phyloP scores from a whole-genome alignment of 2,113 vertebrate species.

The Eurypyga helias region DNA sequence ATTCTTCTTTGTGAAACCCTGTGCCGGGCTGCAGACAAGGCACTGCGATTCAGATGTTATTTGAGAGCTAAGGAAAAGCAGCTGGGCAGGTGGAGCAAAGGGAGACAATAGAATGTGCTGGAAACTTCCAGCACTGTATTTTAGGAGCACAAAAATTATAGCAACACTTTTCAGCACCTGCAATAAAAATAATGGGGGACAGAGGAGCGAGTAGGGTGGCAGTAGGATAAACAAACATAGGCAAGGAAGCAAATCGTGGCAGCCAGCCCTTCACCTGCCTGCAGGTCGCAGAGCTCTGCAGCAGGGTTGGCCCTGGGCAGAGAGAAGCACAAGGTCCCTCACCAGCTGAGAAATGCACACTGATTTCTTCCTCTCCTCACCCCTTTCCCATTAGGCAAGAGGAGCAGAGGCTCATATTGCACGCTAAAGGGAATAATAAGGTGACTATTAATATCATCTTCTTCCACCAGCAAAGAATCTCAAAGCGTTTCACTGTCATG shows the following conservation, averaged over 20 bases:
- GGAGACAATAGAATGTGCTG: constrained; percentile 76
- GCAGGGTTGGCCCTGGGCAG: neutral
- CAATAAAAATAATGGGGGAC: neutral
- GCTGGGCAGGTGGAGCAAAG: constrained; percentile 46
- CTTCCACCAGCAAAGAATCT: neutral
- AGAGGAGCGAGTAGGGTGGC: rapidly evolving
- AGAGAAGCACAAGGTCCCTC: neutral
- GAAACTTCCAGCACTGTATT: constrained; percentile 65
- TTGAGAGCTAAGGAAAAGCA: constrained; percentile 37
- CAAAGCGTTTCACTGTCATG: neutral
- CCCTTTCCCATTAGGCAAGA: neutral
- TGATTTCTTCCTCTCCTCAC: neutral
- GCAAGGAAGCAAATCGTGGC: neutral
- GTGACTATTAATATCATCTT: neutral
- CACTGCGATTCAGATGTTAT: neutral
- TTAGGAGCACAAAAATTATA: neutral
- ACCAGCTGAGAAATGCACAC: neutral
- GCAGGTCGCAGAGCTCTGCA: neutral
- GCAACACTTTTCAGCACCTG: neutral
- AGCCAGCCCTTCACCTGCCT: neutral
- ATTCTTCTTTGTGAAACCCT: neutral
- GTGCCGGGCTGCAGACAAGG: neutral
- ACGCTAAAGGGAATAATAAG: neutral
- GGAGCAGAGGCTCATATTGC: neutral
- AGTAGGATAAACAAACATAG: neutral